Percentiles rank a stretch among this genome's conserved stretches.
These are phyloP conservation scores for Eurytoma californica DNA, from an alignment of 2,888 invertebrate genomes.

Conservation along the genomic window DNA sequence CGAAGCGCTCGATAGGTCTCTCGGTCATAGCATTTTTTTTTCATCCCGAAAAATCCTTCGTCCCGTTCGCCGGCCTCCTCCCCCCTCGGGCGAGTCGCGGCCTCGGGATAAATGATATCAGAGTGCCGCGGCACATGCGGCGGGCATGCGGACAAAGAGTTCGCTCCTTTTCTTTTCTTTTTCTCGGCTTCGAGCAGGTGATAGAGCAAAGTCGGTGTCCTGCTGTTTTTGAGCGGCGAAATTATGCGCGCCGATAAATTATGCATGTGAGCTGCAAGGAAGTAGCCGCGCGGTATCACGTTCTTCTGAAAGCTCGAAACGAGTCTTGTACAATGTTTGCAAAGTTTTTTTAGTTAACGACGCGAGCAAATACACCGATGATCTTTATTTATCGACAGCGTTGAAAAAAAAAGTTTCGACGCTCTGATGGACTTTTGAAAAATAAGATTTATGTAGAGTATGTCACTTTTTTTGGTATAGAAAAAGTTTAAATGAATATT, in stretches of 20 bases:
- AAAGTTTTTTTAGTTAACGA: not conserved
- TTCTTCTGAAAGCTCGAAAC: too few species aligned
- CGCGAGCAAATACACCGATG: not conserved
- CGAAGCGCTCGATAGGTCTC: slow-evolving; percentile 10
- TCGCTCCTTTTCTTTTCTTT: not conserved
- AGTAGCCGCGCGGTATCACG: not conserved
- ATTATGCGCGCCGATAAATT: not conserved
- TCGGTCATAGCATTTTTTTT: slow-evolving; percentile 35
- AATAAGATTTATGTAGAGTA: too few species aligned
- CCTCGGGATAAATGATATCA: slow-evolving; percentile 39
- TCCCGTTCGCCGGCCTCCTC: not conserved
- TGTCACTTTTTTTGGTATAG: too few species aligned
- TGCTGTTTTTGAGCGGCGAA: not conserved
- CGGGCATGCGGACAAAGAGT: not conserved
- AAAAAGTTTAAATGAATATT: too few species aligned
- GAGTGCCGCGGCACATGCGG: not conserved
- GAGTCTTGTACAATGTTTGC: too few species aligned
- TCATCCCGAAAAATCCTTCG: slow-evolving; percentile 2
- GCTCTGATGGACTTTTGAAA: too few species aligned
- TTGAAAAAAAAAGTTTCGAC: too few species aligned
- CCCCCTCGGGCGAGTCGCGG: not conserved
- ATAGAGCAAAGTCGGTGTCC: slow-evolving; percentile 9
- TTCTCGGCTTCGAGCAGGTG: not conserved
- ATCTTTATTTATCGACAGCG: too few species aligned
- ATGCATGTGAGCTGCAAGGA: not conserved